Base-by-base conservation (phyloP, 2,797 vertebrate genomes). In the Leptoclinus maculatus region DNA sequence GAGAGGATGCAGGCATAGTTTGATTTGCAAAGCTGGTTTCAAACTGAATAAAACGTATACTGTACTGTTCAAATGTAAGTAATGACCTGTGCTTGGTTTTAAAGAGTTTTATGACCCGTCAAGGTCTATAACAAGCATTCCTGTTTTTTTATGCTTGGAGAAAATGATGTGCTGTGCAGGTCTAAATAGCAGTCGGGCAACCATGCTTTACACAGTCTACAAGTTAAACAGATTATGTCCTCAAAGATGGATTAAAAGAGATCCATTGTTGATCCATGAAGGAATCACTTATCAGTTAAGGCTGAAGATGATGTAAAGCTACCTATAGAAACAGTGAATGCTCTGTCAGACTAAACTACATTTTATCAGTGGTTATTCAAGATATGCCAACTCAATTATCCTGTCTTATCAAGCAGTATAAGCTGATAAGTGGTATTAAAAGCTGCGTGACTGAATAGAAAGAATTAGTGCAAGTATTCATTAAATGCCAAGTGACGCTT, bases 361-460 rank as follows among this genome's bases (percentile, higher is more conserved):
- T 27, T 32, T 4, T 32, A 32, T 78, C 25, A 74, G 21, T 36
- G 7, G 25, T 8, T 41, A 41, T 73, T 66, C 8, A 43, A 54
- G 25, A 75, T 73, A 43, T 43, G 21, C 38, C 17, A 62, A 11
- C 10, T 34, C 17, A 57, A 32, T 66, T 23, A 62, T 67, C 27
- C 21, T 58, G 11, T 38, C 2, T 75, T 29, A 62, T 69, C 43
- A 53, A 11, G 2, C 27, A 58, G 7, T 38, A 14, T 60, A 21
- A 76, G 10, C 16, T 66, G 41, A 74, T 79, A 57, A 74, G 51
- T 9, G 39, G 21, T 38, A 43, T 66, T 36, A 73, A 11, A 68
- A 47, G 27, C 59, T 47, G 49, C 5, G 7, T 39, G 39, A 36
- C 11, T 21, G 29, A 59, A 32, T 32, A 5, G 29, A 32, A 32